These are phyloP conservation scores for Pachydiplax longipennis DNA, from an alignment of 2,888 invertebrate genomes.

Conservation along the genomic window DNA sequence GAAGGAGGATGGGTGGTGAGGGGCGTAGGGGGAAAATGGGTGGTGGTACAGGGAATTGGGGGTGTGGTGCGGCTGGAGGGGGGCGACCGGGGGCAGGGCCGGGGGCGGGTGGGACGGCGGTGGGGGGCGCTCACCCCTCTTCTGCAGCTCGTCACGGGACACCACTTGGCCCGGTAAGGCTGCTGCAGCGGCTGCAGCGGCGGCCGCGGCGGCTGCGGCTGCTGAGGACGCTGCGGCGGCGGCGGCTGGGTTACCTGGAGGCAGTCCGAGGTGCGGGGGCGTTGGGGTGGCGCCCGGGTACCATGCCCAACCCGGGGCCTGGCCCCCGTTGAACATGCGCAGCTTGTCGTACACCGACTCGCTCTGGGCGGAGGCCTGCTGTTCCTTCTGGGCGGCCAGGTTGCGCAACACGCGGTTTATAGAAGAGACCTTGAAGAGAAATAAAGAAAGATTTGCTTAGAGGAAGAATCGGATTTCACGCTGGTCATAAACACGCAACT, in stretches of 20 bases:
- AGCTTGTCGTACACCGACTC: conserved; percentile 95
- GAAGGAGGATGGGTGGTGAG: background rate
- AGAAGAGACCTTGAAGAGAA: conserved; percentile 82
- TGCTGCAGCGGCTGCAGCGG: conserved; percentile 53
- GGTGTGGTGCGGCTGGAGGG: background rate
- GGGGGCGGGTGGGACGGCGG: conserved; percentile 11
- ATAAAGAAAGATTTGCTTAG: background rate
- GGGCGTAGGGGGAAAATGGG: conserved; percentile 26
- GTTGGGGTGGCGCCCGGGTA: conserved; percentile 82
- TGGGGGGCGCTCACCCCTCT: conserved; percentile 70
- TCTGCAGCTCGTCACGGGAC: conserved; percentile 74
- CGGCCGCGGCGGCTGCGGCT: conserved; percentile 54
- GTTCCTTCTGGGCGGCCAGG: conserved; percentile 95
- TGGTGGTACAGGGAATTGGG: background rate
- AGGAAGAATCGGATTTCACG: background rate
- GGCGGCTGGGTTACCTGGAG: conserved; percentile 62
- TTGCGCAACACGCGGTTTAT: conserved; percentile 97
- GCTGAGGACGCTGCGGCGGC: conserved; percentile 31
- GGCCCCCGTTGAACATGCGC: conserved; percentile 88
- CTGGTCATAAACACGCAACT: too few relatives aligned
- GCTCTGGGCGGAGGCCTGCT: conserved; percentile 81
- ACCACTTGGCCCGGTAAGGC: conserved; percentile 58
- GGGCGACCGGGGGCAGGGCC: background rate
- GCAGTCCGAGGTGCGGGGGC: conserved; percentile 68
- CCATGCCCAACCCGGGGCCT: conserved; percentile 87